Conservation (phyloP, 2,113 vertebrate genomes). For the Solea solea region DNA sequence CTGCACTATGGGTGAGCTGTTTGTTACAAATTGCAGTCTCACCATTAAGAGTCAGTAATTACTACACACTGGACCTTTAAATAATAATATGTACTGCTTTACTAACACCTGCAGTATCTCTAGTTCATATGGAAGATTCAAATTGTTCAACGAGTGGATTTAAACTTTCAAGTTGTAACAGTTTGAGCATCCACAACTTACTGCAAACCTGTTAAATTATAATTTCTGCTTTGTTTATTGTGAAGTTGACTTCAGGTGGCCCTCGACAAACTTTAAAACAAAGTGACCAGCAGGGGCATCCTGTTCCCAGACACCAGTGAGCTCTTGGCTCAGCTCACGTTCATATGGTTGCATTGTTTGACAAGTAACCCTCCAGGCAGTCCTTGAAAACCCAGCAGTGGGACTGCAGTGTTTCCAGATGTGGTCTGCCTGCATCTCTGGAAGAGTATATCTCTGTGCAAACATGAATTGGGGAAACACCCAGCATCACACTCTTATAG, state of each 20-base stretch:
- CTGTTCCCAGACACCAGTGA: conserved; percentile 33
- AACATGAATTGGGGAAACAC: conserved; percentile 37
- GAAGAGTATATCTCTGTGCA: conserved; percentile 48
- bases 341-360: conserved; percentile 65
- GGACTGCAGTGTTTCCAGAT: conserved; percentile 75
- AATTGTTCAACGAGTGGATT: too few relatives aligned
- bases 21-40: too few relatives aligned
- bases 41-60: too few relatives aligned
- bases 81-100: too few relatives aligned
- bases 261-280: neutral
- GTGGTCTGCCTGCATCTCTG: conserved; percentile 51
- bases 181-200: too few relatives aligned
- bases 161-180: too few relatives aligned
- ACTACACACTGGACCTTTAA: too few relatives aligned
- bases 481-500: conserved; percentile 28
- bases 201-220: too few relatives aligned
- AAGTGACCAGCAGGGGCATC: neutral
- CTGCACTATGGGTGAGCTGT: too few relatives aligned
- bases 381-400: conserved; percentile 54
- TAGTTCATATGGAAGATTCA: too few relatives aligned
- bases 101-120: too few relatives aligned
- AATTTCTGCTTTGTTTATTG: neutral
- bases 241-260: neutral
- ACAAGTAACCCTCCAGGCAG: conserved; percentile 61
- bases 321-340: conserved; percentile 21